Percentiles rank a stretch among this genome's conserved stretches.
Evolutionary conservation across 1,140 invertebrate species (phyloP).

Genomic region (Bacillus rossius): DNA sequence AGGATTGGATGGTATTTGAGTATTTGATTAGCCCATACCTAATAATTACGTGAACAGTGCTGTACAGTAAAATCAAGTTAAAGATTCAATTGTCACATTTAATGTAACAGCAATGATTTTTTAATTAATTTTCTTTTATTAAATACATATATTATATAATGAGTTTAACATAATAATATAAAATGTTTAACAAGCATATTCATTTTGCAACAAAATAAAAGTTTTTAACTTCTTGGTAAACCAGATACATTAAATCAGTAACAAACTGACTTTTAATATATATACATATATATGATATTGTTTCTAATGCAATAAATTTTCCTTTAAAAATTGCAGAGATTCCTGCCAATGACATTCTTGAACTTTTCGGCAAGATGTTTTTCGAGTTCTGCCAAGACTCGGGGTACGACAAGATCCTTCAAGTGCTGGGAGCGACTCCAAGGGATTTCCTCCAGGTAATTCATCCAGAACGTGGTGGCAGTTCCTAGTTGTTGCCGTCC

Average conservation of each 20-base stretch:
- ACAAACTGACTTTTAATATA: neutral
- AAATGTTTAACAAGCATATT: neutral
- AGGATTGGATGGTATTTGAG: too few relatives aligned
- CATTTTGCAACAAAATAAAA: neutral
- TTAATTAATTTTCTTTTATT: too few relatives aligned
- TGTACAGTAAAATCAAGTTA: too few relatives aligned
- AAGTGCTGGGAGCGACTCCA: constrained; percentile 87
- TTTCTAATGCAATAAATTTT: constrained; percentile 4
- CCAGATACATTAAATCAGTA: neutral
- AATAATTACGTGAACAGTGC: too few relatives aligned
- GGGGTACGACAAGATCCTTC: constrained; percentile 88
- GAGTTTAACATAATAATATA: too few relatives aligned
- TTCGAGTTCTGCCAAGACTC: constrained; percentile 94
- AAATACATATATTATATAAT: too few relatives aligned
- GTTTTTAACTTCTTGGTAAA: neutral
- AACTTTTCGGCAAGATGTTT: constrained; percentile 90
- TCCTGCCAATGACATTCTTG: constrained; percentile 83
- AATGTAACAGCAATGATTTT: too few relatives aligned
- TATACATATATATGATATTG: neutral
- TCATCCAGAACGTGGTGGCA: too few relatives aligned
- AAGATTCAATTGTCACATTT: too few relatives aligned
- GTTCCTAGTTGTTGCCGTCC: too few relatives aligned
- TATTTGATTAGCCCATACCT: too few relatives aligned
- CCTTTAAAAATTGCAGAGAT: constrained; percentile 69
- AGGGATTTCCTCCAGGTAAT: constrained; percentile 84